Conservation (phyloP, 2,888 invertebrate species). For the Ashinkailepas kermadecensis region DNA sequence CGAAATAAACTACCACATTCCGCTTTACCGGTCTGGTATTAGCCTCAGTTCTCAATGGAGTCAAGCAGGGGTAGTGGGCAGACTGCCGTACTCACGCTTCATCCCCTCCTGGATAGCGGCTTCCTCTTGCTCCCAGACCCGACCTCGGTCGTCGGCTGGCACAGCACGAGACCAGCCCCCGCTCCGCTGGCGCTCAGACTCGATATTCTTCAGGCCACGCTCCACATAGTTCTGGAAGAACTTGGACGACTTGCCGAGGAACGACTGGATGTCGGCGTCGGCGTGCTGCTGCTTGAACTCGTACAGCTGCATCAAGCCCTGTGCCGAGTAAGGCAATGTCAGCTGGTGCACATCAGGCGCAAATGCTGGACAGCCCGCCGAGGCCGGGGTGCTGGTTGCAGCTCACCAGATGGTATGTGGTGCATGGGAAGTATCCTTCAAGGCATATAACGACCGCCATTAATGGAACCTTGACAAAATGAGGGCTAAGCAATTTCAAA, state of each 20-base stretch:
- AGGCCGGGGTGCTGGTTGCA: too few relatives aligned
- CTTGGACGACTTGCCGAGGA: slow-evolving; percentile 70
- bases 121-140: not conserved
- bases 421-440: too few relatives aligned
- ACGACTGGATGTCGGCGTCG: slow-evolving; percentile 75
- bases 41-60: too few relatives aligned
- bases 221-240: slow-evolving; percentile 82
- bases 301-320: slow-evolving; percentile 67
- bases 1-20: too few relatives aligned
- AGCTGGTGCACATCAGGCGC: too few relatives aligned
- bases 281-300: slow-evolving; percentile 72
- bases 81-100: not conserved
- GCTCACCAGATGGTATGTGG: too few relatives aligned
- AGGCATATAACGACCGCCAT: too few relatives aligned
- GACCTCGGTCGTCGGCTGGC: slow-evolving; percentile 28
- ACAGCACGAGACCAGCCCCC: slow-evolving; percentile 25
- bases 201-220: slow-evolving; percentile 60
- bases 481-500: too few relatives aligned
- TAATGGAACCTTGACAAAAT: too few relatives aligned
- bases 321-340: not conserved
- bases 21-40: too few relatives aligned
- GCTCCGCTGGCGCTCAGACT: slow-evolving; percentile 42
- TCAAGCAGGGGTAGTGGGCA: too few relatives aligned
- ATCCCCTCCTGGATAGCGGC: not conserved
- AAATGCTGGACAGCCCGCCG: too few relatives aligned